phyloP scores from a whole-genome alignment of 1,140 invertebrate species.

The Meloidogyne hapla region DNA sequence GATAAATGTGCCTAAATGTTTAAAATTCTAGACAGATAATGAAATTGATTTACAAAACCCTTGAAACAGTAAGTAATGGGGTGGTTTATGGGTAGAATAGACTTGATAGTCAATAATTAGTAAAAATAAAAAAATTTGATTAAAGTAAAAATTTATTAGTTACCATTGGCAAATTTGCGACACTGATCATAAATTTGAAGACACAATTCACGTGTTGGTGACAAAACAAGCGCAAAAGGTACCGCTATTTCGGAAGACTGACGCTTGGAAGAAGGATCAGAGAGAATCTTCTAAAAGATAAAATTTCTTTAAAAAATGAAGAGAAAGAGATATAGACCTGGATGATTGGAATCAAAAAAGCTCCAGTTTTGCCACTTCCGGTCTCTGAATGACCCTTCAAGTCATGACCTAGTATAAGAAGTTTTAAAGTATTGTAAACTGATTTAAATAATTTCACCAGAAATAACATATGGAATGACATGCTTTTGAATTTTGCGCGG shows the following conservation, averaged over 20 bases:
- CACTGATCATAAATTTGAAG: conserved; percentile 73
- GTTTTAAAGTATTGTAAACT: neutral
- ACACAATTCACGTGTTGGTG: conserved; percentile 68
- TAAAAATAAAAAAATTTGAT: neutral
- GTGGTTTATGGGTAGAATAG: too few species aligned
- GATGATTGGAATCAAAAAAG: conserved; percentile 77
- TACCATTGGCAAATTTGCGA: conserved; percentile 35
- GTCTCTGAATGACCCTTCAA: conserved; percentile 67
- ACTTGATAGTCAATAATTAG: too few species aligned
- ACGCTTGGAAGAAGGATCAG: conserved; percentile 65
- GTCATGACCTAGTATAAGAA: conserved; percentile 16
- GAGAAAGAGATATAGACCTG: too few species aligned
- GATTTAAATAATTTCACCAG: conserved; percentile 26
- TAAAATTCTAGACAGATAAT: too few species aligned
- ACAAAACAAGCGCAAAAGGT: conserved; percentile 69
- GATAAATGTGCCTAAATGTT: neutral
- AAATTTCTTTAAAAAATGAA: conserved; percentile 9
- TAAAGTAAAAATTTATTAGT: neutral
- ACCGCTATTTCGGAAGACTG: conserved; percentile 81
- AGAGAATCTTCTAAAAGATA: conserved; percentile 47
- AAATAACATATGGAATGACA: conserved; percentile 34
- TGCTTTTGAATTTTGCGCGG: conserved; percentile 38
- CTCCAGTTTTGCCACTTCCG: conserved; percentile 82
- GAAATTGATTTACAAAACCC: too few species aligned
- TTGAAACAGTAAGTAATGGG: too few species aligned